Conservation (phyloP, 1,140 invertebrate genomes). For the Tetramorium parvispinum region DNA sequence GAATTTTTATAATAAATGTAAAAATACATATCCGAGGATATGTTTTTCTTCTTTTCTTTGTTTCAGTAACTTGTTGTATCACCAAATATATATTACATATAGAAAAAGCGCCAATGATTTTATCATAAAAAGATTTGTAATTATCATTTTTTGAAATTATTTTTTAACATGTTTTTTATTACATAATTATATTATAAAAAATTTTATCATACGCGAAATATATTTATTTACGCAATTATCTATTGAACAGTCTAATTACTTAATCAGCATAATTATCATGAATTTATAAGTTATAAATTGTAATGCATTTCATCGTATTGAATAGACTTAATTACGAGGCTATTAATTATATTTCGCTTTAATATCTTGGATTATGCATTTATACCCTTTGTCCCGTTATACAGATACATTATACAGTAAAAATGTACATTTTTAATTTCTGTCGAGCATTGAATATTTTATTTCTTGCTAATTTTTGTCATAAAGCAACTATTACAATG, state of each 20-base stretch:
- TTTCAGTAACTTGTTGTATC: not conserved
- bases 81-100: not conserved
- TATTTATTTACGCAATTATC: not conserved
- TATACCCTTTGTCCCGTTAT: not conserved
- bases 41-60: not conserved
- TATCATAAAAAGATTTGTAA: not conserved
- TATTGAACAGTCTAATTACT: not conserved
- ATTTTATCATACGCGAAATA: not conserved
- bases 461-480: not conserved
- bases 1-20: not conserved
- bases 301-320: not conserved
- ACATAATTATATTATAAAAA: not conserved
- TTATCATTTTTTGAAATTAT: not conserved
- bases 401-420: not conserved
- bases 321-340: constrained; percentile 3
- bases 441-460: not conserved
- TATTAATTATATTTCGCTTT: constrained; percentile 24
- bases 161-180: not conserved
- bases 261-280: not conserved
- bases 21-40: not conserved
- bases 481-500: not conserved
- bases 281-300: constrained; percentile 31
- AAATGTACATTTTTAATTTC: constrained; percentile 9
- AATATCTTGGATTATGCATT: constrained; percentile 26
- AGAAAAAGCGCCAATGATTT: too few relatives aligned